Evolutionary conservation across 2,888 invertebrate genomes (phyloP), one percentile per base, ranked within the genome.

Genomic region (Sthenelais limicola): DNA sequence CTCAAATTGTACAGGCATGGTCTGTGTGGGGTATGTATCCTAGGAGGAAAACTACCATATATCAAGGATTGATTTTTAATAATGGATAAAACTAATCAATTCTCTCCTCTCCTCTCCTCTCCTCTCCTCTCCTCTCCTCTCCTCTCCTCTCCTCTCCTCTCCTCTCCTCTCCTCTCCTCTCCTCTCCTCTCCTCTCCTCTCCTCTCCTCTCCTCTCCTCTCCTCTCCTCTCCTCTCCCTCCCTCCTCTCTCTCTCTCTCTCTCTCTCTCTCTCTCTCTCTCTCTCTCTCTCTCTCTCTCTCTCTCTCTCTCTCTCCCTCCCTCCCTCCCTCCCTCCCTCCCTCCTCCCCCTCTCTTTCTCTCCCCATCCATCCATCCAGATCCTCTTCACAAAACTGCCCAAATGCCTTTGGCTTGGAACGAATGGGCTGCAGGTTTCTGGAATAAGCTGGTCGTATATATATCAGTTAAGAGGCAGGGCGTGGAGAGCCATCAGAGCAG

Each of bases 211-310:
- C 24, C 38, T 43, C 66, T 38, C 43, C 12, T 38, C 33, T n/a
- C 24, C 12, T 12, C 15, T 21, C 32, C 28, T 9, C 21, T 49
- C 49, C 68, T 9, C 15, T 49, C 7, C 43, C 68, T 30, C 49
- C 49, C 49, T 24, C 43, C n/a, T 21, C 43, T 21, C 9, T 43
- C 21, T 38, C 66, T 24, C 4, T 43, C 38, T 38, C 66, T 24
- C 38, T 49, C 49, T 32, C 68, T 43, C 49, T 49, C 49, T 43
- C 68, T 21, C 49, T 49, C 24, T 51, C 51, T 51, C n/a, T 24
- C n/a, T 51, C 68, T 30, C 49, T 26, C 24, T 43, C 28, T 26
- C 21, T 49, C 49, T 28, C 30, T 49, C n/a, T 49, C 49, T 49
- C 9, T 18, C 15, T 49, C 30, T 30, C 33, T 12, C 15, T 15